Percentiles rank a stretch among this genome's conserved stretches.
Evolutionary conservation across 1,140 invertebrate genomes (phyloP).

Genomic region (Pseudomyrmex flavicornis): DNA sequence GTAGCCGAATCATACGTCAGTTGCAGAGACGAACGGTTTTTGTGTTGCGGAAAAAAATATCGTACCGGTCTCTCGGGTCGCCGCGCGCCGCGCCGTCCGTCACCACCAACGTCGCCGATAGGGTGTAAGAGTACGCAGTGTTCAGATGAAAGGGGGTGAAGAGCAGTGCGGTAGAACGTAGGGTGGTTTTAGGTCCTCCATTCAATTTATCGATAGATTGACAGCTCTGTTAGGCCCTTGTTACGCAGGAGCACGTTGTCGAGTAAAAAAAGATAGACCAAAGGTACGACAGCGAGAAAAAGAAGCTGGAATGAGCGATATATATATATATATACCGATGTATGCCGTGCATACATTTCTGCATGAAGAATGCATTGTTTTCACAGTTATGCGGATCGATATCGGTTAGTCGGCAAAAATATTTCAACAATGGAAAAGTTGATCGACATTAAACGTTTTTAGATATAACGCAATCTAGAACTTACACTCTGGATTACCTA

Average conservation of each 20-base stretch:
- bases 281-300: conserved; percentile 25
- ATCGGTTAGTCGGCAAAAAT: neutral
- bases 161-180: conserved; percentile 66
- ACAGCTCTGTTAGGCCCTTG: conserved; percentile 81
- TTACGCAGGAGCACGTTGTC: conserved; percentile 74
- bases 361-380: conserved; percentile 45
- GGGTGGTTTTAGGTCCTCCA: conserved; percentile 80
- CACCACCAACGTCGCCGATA: conserved; percentile 66
- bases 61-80: conserved; percentile 59
- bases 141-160: conserved; percentile 74
- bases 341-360: conserved; percentile 54
- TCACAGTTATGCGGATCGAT: neutral
- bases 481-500: no score
- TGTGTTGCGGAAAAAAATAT: conserved; percentile 68
- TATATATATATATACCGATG: conserved; percentile 60
- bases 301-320: neutral
- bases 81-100: conserved; percentile 25
- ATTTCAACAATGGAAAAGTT: neutral
- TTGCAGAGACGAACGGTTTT: conserved; percentile 72
- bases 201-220: conserved; percentile 81
- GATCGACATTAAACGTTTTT: neutral
- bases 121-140: conserved; percentile 73
- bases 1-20: conserved; percentile 73
- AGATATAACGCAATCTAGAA: neutral
- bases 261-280: conserved; percentile 59